Percentiles rank a stretch among this genome's conserved stretches.
Evolutionary conservation across 37 sponge, comb jelly and placozoan species (phyloP).

Genomic region (Cladorhizidae sp.): DNA sequence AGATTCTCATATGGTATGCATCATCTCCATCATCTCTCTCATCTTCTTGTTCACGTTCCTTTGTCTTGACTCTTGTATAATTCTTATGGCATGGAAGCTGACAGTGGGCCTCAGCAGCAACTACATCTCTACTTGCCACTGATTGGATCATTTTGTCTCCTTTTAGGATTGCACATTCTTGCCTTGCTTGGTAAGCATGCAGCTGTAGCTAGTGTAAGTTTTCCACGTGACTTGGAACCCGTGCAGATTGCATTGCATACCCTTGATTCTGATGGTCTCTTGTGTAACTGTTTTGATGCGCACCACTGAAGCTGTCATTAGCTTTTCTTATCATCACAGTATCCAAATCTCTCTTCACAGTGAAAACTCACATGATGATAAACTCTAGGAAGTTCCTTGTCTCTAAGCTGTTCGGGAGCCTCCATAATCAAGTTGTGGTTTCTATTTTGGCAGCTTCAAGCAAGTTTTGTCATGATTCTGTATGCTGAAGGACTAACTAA

Average conservation of each 20-base stretch:
- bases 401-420: too few species aligned
- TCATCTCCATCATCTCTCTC: background rate
- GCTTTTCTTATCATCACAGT: too few species aligned
- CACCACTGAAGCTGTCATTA: too few species aligned
- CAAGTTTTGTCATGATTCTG: too few species aligned
- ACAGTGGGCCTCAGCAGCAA: slow-evolving; percentile 19
- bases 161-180: slow-evolving; percentile 5
- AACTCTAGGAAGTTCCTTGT: too few species aligned
- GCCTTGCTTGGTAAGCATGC: background rate
- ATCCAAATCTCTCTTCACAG: too few species aligned
- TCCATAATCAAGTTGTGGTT: too few species aligned
- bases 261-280: slow-evolving; percentile 6
- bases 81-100: slow-evolving; percentile 5
- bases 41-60: background rate
- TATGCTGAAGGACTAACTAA: too few species aligned
- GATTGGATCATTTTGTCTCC: slow-evolving; percentile 1
- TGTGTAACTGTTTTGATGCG: background rate
- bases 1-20: background rate
- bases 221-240: background rate
- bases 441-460: too few species aligned
- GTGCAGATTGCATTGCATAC: background rate
- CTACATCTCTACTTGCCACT: slow-evolving; percentile 7
- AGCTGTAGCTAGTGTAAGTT: slow-evolving; percentile 2
- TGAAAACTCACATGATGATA: too few species aligned
- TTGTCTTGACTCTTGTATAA: slow-evolving; percentile 6